Evolutionary conservation across 2,797 vertebrate species (phyloP), one percentile per base, ranked within the genome.

Genomic region (Ambastaia sidthimunki): DNA sequence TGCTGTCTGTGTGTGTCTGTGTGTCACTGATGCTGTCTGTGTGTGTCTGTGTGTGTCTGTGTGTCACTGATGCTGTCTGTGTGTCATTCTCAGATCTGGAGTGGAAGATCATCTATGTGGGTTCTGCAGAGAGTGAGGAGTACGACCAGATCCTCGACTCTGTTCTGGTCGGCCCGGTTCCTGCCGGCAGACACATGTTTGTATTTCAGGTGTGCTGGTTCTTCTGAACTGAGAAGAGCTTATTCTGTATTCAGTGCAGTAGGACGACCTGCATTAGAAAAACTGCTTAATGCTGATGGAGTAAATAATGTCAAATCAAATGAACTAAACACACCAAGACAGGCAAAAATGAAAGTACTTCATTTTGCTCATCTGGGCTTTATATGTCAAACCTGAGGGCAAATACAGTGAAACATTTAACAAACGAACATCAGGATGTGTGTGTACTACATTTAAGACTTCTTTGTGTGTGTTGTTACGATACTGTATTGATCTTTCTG

Each of bases 91-190:
- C 37, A 79, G 96, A 97, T 87, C 88, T 97, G 5, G 96, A 97
- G 68, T 97, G 96, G 96, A 97, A 97, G 85, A 96, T 97, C 84
- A 96, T 96, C 81, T 97, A 97, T 2, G 95, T 97, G 31, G 96
- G 96, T 25, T 97, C 96, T 23, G 96, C 96, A 10, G 96, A 97
- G 86, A 97, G 96, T n/a, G 96, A 96, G 78, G 95, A 96, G 84
- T 96, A 95, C 2, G 96, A 97, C 86, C 96, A 97, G 86, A 91
- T 94, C 73, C 88, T 97, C 78, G 96, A 97, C 87, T 96, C 96
- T 0, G 96, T 97, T 67, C 89, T 97, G 28, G 96, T 97, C 0
- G 96, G 96, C 16, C 96, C 96, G 0, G 95, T 97, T n/a, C 96
- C 96, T 0, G 96, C 96, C 21, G 95, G 96, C 15, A 94, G 95